Evolutionary conservation across 2,888 invertebrate genomes (phyloP), one percentile per base, ranked within the genome.

Genomic region (Scaeva pyrastri): DNA sequence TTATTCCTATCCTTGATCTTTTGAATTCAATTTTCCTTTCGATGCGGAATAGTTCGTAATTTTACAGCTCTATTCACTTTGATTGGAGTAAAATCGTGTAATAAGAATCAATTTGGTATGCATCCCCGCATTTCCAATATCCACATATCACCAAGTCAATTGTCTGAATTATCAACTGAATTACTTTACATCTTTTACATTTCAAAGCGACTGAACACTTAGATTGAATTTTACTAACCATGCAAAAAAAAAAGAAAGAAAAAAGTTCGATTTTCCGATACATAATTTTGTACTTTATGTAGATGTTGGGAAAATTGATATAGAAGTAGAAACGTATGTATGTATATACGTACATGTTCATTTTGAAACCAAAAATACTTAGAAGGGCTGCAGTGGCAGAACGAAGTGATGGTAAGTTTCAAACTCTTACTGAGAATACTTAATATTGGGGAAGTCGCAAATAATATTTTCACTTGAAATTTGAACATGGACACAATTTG

Each of bases 111-210:
- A 62, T 62, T 62, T 62, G 43, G 62, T 62, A 43, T 43, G 21
- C 36, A 10, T 48, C 39, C 23, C 76, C n/a, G 48, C 41, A 68
- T 68, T 43, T 14, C n/a, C 48, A 14, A 50, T 60, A 43, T 50
- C n/a, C 43, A 71, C 60, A 52, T 41, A 75, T 80, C 74, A 70
- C 41, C n/a, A 21, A 62, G 12, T 75, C 70, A 81, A 75, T 75
- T 43, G 75, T 36, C 52, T 75, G 75, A 75, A 55, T 70, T 52
- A 75, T 70, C 60, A 62, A 75, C 68, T 45, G 39, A 62, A 74
- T 74, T 74, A 52, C 52, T 56, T 43, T n/a, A 52, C 21, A 2
- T 50, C 21, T 10, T 52, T 19, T 48, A 10, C 56, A 78, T 71
- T 56, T 64, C 52, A 45, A 21, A 21, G 39, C 2, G n/a, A 41